Conservation (phyloP, 2,888 invertebrate species). For the Ctena decussata region DNA sequence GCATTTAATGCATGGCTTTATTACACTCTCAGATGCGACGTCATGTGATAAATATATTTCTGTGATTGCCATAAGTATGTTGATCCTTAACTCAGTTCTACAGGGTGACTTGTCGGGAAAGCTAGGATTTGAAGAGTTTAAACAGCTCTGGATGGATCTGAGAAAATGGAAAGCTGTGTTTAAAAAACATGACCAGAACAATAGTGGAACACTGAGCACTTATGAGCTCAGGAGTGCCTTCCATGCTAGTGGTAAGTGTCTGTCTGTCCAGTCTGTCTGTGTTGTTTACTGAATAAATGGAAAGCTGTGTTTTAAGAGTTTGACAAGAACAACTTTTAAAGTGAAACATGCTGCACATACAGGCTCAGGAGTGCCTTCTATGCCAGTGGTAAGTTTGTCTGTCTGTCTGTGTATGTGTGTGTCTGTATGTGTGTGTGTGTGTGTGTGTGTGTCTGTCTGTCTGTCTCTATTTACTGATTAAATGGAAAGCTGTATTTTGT, state of each 20-base stretch:
- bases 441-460: too few species aligned
- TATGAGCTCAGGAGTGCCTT: slow-evolving; percentile 85
- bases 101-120: slow-evolving; percentile 94
- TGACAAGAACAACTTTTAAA: slow-evolving; percentile 85
- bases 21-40: too few species aligned
- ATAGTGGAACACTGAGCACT: slow-evolving; percentile 85
- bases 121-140: slow-evolving; percentile 97
- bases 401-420: too few species aligned
- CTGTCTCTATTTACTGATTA: too few species aligned
- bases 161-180: slow-evolving; percentile 92
- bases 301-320: slow-evolving; percentile 88
- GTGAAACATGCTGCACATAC: slow-evolving; percentile 85
- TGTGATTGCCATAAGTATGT: too few species aligned
- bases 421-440: too few species aligned
- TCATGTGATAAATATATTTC: too few species aligned
- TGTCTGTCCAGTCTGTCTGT: too few species aligned
- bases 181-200: slow-evolving; percentile 85
- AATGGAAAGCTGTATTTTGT: too few species aligned
- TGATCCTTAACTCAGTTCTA: slow-evolving; percentile 67
- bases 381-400: slow-evolving; percentile 84
- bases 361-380: slow-evolving; percentile 85
- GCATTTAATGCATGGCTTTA: too few species aligned
- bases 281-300: slow-evolving; percentile 96
- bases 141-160: slow-evolving; percentile 93
- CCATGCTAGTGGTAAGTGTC: slow-evolving; percentile 83